Evolutionary conservation across 2,888 invertebrate species (phyloP).

Genomic region (Oscheius sp.): DNA sequence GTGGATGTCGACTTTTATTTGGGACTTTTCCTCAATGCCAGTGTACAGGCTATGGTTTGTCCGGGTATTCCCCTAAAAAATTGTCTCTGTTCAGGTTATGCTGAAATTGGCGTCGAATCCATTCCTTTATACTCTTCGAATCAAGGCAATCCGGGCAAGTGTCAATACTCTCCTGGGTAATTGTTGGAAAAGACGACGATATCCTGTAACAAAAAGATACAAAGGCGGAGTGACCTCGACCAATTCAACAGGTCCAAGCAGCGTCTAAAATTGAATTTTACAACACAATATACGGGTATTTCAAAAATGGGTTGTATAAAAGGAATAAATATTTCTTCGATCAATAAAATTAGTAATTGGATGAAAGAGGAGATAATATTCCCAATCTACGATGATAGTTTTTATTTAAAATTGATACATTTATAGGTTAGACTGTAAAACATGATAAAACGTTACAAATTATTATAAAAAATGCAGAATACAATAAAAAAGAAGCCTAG

Average conservation of each 20-base stretch:
- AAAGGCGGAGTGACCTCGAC: conserved; percentile 7
- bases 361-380: no score
- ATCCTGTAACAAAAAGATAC: conserved; percentile 10
- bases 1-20: conserved; percentile 58
- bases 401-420: no score
- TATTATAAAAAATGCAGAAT: no score
- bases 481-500: no score
- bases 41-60: conserved; percentile 67
- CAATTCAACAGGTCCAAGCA: conserved; percentile 3
- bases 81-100: conserved; percentile 60
- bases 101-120: conserved; percentile 70
- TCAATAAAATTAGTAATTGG: no score
- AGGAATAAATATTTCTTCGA: neutral
- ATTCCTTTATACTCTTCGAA: conserved; percentile 70
- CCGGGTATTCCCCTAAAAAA: neutral
- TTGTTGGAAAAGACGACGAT: neutral
- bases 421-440: no score
- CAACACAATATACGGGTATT: neutral
- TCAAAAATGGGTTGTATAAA: conserved; percentile 7
- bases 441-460: no score
- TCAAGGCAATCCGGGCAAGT: conserved; percentile 65
- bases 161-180: conserved; percentile 43
- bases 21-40: conserved; percentile 61
- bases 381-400: no score
- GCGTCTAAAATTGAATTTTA: neutral